Percentiles rank a stretch among this genome's conserved stretches.
phyloP scores from a whole-genome alignment of 2,888 invertebrate genomes.

The Cerceris ruficornis region DNA sequence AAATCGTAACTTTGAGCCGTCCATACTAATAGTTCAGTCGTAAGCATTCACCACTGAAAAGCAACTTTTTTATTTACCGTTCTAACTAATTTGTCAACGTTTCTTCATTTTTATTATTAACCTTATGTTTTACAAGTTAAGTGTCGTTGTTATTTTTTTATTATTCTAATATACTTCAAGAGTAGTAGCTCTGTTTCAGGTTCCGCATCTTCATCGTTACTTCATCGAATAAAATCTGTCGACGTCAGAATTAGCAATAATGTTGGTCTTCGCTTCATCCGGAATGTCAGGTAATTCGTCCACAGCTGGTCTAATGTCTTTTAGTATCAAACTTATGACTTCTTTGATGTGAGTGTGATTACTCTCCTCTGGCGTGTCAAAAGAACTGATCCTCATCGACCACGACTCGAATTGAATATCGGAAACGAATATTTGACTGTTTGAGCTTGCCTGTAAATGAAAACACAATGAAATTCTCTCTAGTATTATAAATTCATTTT shows the following conservation, averaged over 20 bases:
- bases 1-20: too few species aligned
- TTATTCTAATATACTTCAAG: too few species aligned
- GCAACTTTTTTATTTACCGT: too few species aligned
- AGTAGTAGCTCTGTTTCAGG: neutral
- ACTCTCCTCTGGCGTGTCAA: slow-evolving; percentile 1
- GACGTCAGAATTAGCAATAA: slow-evolving; percentile 37
- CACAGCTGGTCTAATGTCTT: slow-evolving; percentile 38
- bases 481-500: neutral
- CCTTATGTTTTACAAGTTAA: too few species aligned
- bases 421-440: slow-evolving; percentile 37
- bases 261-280: slow-evolving; percentile 33
- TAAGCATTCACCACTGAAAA: too few species aligned
- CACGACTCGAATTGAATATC: slow-evolving; percentile 45
- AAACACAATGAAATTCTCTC: neutral
- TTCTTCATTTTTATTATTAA: too few species aligned
- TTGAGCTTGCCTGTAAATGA: slow-evolving; percentile 21
- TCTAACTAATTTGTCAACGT: too few species aligned
- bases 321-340: slow-evolving; percentile 30
- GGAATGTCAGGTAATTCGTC: slow-evolving; percentile 29
- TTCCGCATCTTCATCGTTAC: neutral
- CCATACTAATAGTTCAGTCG: too few species aligned
- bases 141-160: too few species aligned
- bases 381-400: slow-evolving; percentile 27
- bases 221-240: slow-evolving; percentile 7
- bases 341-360: slow-evolving; percentile 19